Evolutionary conservation across 2,113 vertebrate genomes (phyloP).

Genomic region (Megalops atlanticus): DNA sequence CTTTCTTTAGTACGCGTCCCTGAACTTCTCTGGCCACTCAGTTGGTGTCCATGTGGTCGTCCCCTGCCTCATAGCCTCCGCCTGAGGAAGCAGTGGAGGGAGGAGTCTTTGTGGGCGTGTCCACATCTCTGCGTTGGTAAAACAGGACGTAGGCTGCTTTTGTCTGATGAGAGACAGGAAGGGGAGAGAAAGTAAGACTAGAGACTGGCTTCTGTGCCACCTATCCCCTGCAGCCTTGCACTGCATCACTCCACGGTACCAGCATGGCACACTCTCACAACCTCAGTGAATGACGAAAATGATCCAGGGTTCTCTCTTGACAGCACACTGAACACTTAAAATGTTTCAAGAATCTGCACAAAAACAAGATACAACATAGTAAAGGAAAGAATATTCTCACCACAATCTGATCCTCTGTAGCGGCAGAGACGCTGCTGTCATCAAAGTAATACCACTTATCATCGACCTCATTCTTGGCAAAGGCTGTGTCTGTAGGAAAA

Average conservation of each 20-base stretch:
- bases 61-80: slow-evolving; percentile 50
- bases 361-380: neutral
- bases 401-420: slow-evolving; percentile 95
- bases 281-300: neutral
- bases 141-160: slow-evolving; percentile 96
- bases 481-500: slow-evolving; percentile 83
- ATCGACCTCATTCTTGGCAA: slow-evolving; percentile 89
- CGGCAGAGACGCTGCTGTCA: slow-evolving; percentile 87
- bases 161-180: slow-evolving; percentile 70
- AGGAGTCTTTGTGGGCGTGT: slow-evolving; percentile 43
- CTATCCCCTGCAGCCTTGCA: no score
- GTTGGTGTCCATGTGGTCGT: slow-evolving; percentile 80
- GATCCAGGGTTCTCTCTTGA: neutral
- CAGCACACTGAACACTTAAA: neutral
- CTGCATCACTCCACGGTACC: no score
- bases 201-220: no score
- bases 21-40: slow-evolving; percentile 40
- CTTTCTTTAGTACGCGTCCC: neutral
- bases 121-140: slow-evolving; percentile 78
- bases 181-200: slow-evolving; percentile 1
- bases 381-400: slow-evolving; percentile 69
- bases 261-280: no score
- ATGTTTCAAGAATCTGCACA: neutral
- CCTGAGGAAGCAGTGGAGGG: slow-evolving; percentile 30
- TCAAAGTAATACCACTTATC: slow-evolving; percentile 95